Evolutionary conservation across 2,888 invertebrate genomes (phyloP), one percentile per base, ranked within the genome.

Genomic region (Hedya salicella): DNA sequence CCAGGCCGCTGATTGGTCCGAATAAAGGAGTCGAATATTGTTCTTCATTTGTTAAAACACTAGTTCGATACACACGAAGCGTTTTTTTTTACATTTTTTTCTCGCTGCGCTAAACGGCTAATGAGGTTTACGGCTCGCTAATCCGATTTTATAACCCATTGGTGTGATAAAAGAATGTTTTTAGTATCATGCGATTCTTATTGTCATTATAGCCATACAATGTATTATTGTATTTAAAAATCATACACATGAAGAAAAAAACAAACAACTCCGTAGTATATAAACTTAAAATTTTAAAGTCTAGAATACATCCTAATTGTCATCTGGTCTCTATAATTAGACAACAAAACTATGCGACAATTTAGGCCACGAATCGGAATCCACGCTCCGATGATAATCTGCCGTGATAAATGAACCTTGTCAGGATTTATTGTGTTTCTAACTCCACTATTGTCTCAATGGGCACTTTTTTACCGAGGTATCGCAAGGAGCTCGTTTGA

Each of bases 381-480:
- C 81, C 83, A 85, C 80, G 81, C 80, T 71, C 77, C 82, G 92
- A 91, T 91, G 80, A 85, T 83, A 88, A 92, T 91, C 92, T 79
- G 68, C 70, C 67, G 78, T 91, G 92, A 92, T 92, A 91, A 91
- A 92, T 91, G 91, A 85, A 88, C 79, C 86, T 76, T 80, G 90
- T 88, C 91, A 88, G 80, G 88, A 89, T 88, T 89, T 89, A 90
- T 89, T 87, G 87, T 87, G 82, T 82, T 80, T 82, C 84, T 79
- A 80, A 81, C 86, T 86, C 82, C 74, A 79, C 91, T 91, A 91
- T 92, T 92, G 92, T 92, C 90, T 92, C 92, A 91, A 91, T 91
- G 90, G 90, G 89, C 88, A 83, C 86, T 86, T 90, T 89, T 91
- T 91, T 92, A 87, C 86, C 85, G 86, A 88, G 88, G 87, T 86